phyloP scores from a whole-genome alignment of 2,113 vertebrate species.

The Tenrec ecaudatus region DNA sequence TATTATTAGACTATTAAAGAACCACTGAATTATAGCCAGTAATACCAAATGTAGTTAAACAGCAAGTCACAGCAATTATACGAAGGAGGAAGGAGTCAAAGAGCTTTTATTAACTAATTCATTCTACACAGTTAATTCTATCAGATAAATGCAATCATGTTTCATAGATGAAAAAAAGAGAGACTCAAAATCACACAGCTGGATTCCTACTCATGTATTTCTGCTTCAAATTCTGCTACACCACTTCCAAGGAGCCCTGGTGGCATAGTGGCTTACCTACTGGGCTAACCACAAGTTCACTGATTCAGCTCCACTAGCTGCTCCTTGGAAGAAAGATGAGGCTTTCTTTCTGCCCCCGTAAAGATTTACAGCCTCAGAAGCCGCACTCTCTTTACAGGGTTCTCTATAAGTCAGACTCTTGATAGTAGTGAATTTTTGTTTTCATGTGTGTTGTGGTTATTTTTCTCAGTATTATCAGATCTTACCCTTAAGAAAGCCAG shows the following conservation, averaged over 20 bases:
- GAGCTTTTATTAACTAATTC: constrained; percentile 11
- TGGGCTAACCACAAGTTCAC: background rate
- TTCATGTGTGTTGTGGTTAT: no score
- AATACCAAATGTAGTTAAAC: background rate
- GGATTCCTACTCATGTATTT: background rate
- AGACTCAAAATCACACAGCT: constrained; percentile 19
- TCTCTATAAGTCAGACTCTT: background rate
- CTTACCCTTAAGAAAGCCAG: background rate
- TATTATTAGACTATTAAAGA: constrained; percentile 16
- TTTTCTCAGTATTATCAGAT: background rate
- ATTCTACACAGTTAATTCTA: background rate
- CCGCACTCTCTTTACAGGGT: no score
- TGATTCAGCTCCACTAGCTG: no score
- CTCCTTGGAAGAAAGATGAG: no score
- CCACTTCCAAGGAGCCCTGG: background rate
- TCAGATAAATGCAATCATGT: background rate
- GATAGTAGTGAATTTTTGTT: background rate
- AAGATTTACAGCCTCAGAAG: no score
- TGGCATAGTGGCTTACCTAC: background rate
- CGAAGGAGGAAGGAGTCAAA: background rate
- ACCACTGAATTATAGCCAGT: background rate
- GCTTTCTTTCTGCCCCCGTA: no score
- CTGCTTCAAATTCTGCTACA: background rate
- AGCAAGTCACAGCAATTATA: constrained; percentile 30
- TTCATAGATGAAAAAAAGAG: constrained; percentile 25